These are phyloP conservation scores for Fregetta grallaria DNA, from an alignment of 2,113 vertebrate genomes.

Conservation along the genomic window DNA sequence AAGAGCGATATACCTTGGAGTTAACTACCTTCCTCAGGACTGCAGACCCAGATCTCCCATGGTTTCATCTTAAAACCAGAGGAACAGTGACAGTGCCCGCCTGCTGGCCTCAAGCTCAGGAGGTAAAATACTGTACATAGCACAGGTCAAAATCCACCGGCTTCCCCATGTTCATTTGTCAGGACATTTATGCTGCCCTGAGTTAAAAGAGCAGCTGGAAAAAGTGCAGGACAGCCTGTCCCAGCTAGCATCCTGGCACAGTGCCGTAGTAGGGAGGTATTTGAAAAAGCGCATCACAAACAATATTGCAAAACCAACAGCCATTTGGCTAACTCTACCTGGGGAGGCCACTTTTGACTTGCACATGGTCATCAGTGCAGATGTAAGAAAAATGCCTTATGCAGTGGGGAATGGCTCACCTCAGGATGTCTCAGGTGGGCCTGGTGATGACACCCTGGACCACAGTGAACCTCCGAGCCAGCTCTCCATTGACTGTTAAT, in stretches of 20 bases:
- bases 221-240: background rate
- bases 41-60: background rate
- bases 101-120: accelerated
- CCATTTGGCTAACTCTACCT: background rate
- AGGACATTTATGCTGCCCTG: background rate
- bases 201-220: background rate
- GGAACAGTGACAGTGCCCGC: background rate
- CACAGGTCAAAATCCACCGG: background rate
- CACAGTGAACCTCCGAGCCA: background rate
- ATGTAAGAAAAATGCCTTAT: background rate
- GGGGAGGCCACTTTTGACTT: background rate
- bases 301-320: background rate
- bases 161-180: background rate
- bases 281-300: background rate
- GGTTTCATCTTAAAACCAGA: background rate
- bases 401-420: background rate
- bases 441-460: background rate
- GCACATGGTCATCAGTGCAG: background rate
- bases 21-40: background rate
- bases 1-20: background rate
- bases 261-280: background rate
- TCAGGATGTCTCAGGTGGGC: background rate
- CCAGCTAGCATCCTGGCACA: background rate
- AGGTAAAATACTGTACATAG: background rate
- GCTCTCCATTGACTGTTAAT: accelerated